These are phyloP conservation scores for Aurelia aurita DNA, from an alignment of 30 jellyfish, hydroid and myxozoan species.

Conservation along the genomic window DNA sequence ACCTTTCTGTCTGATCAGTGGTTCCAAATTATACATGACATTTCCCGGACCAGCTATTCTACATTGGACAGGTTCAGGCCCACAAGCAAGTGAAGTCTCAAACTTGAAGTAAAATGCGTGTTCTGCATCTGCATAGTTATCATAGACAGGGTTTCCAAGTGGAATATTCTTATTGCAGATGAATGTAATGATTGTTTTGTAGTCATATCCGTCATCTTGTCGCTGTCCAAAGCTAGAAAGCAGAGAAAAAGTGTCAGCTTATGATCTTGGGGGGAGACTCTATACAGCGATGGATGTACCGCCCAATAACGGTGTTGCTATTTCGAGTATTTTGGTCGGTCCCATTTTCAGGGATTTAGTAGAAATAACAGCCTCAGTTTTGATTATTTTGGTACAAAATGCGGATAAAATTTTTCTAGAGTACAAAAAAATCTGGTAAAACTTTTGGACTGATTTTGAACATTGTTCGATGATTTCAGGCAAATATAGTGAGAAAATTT, in stretches of 20 bases:
- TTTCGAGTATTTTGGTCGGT: no score
- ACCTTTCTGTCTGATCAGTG: conserved; percentile 71
- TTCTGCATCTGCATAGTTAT: background rate
- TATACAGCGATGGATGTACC: no score
- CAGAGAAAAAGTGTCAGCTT: background rate
- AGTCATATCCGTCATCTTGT: conserved; percentile 59
- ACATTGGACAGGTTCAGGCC: conserved; percentile 81
- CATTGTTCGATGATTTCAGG: no score
- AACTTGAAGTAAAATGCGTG: conserved; percentile 30
- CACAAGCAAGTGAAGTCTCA: conserved; percentile 81
- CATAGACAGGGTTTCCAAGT: conserved; percentile 60
- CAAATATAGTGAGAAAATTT: no score
- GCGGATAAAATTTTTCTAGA: no score
- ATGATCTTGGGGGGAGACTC: background rate
- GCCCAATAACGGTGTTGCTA: no score
- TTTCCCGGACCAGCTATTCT: conserved; percentile 68
- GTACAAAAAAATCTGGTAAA: no score
- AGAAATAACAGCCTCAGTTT: no score
- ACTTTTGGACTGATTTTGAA: no score
- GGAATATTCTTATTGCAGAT: conserved; percentile 56
- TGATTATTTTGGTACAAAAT: no score
- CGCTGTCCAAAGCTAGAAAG: conserved; percentile 69
- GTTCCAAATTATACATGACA: conserved; percentile 72
- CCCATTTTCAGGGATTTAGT: no score
- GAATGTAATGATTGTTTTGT: conserved; percentile 44